These are phyloP conservation scores for Amphimallon solstitiale DNA, from an alignment of 2,888 invertebrate genomes.

Conservation along the genomic window DNA sequence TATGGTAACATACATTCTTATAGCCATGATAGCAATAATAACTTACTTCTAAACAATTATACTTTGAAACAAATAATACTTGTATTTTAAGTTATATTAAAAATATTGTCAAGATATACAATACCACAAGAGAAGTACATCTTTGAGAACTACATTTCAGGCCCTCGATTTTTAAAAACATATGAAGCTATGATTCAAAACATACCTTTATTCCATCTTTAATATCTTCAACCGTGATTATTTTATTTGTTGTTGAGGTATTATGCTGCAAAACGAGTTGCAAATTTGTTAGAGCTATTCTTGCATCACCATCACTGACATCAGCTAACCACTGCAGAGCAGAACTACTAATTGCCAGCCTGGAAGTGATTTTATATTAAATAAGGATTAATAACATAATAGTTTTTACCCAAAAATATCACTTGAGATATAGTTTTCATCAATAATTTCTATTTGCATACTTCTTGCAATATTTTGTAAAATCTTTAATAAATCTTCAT, in stretches of 20 bases:
- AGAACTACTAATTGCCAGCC: conserved; percentile 65
- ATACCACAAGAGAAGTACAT: too few relatives aligned
- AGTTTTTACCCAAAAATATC: conserved; percentile 18
- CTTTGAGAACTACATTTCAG: neutral
- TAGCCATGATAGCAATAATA: too few relatives aligned
- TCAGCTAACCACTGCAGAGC: conserved; percentile 78
- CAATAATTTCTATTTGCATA: conserved; percentile 57
- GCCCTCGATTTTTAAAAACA: neutral
- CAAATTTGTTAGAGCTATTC: conserved; percentile 79
- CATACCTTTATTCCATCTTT: conserved; percentile 77
- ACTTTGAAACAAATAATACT: too few relatives aligned
- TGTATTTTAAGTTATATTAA: too few relatives aligned
- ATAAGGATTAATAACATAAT: neutral
- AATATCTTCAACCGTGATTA: conserved; percentile 73
- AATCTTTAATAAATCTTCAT: conserved; percentile 70
- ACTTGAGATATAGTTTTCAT: conserved; percentile 44
- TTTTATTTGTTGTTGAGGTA: conserved; percentile 57
- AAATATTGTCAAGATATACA: too few relatives aligned
- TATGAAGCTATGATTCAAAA: neutral
- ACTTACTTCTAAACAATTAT: too few relatives aligned
- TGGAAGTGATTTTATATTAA: conserved; percentile 39
- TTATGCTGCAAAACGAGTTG: conserved; percentile 75
- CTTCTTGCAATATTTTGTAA: conserved; percentile 68
- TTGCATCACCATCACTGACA: conserved; percentile 84
- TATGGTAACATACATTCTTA: too few relatives aligned